Base-by-base conservation (phyloP, 2,797 vertebrate genomes). In the Oryzias dopingdopingensis region DNA sequence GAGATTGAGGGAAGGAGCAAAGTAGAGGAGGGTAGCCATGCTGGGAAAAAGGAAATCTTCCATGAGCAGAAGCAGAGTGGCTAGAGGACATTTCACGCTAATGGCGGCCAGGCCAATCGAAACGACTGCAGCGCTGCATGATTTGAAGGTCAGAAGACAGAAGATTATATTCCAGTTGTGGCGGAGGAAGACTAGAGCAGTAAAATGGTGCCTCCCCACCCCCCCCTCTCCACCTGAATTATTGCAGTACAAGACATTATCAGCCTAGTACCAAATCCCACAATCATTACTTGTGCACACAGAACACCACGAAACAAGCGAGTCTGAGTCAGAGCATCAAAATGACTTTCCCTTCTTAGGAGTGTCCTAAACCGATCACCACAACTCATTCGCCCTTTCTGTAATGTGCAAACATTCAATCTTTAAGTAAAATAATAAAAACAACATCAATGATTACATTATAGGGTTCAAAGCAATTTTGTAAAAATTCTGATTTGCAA, bases 81-180 rank as follows among this genome's bases (percentile, higher is more conserved):
- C 90, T 90, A 88, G 90, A 92, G 91, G 91, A 90, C 91, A 91
- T 92, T 92, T 92, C 89, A 88, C 88, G 81, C 87, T 92, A 90
- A 90, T 91, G 90, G 88, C 86, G 87, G 84, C 86, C 84, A 67
- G 86, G 83, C 89, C 90, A 90, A 91, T 91, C 92, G 88, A 89
- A 92, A 92, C 88, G 89, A 91, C 89, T 90, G 88, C 88, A 84
- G 87, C 84, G 56, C 88, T 88, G 89, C 90, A 88, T 89, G 90
- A 91, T 91, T 90, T 92, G 90, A 93, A 92, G 91, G 90, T 92
- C 90, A 92, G 89, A 85, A 92, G 90, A 92, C 90, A 90, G 89
- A 82, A 76, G 89, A 92, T 92, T 91, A 92, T 92, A 91, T 91
- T 91, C 91, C 84, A 83, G 81, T 77, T 79, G 80, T 86, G 83